Base-by-base conservation (phyloP, 2,113 vertebrate genomes). In the Microtus montanus region DNA sequence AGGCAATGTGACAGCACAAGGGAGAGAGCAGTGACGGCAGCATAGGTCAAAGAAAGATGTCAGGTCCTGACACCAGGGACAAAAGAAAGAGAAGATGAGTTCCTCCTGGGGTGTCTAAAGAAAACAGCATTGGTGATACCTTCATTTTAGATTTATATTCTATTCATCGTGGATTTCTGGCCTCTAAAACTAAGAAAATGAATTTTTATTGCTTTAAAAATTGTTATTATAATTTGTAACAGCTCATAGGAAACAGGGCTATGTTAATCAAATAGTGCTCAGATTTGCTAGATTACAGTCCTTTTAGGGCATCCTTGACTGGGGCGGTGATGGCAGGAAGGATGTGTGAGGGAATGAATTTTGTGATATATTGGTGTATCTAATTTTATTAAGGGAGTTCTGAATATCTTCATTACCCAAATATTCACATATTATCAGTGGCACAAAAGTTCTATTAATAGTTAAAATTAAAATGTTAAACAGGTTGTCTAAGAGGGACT, bases 381-480 rank as follows among this genome's bases (percentile, higher is more conserved):
- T 61, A 83, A 41, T 41, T 73, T 82, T 89, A 87, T 33, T 54
- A 35, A 94, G 22, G 84, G 63, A 91, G n/a, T 58, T 9, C 61
- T 87, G 12, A 92, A 74, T 13, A 92, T 75, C n/a, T 77, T 92
- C 85, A 74, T 11, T 68, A 91, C 5, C 71, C 38, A 93, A 90
- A 95, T 12, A 33, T 79, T 64, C 41, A 52, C 26, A 73, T 80
- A 90, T 47, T 85, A 44, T 71, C 74, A 83, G 54, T 74, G 15
- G 38, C 49, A 68, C 19, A 88, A 33, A 91, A 95, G 79, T 87
- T 75, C 63, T 68, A 66, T 33, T 73, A 78, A 85, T 38, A 41
- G 30, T 92, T 74, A 94, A 66, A 54, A 44, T 87, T 68, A 87
- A 91, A 93, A 87, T 47, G 47, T 47, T 47, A 38, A 77, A 82